These are phyloP conservation scores for Chromis chromis DNA, from an alignment of 2,797 vertebrate genomes.

Conservation along the genomic window DNA sequence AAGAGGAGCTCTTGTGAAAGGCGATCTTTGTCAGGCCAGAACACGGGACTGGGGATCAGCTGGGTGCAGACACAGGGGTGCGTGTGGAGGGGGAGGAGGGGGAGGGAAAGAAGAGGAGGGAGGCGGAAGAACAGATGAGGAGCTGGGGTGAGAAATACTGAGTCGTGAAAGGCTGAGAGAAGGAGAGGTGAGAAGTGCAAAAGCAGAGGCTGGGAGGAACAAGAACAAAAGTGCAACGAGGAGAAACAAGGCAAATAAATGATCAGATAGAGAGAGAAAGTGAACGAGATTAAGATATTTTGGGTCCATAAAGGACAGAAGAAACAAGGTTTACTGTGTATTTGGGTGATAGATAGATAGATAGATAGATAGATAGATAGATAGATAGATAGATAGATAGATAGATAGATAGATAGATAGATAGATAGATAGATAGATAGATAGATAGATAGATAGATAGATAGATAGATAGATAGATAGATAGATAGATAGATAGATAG, in stretches of 20 bases:
- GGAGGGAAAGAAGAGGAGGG: constrained; percentile 13
- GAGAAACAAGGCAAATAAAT: background rate
- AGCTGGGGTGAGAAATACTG: constrained; percentile 50
- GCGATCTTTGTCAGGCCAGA: constrained; percentile 77
- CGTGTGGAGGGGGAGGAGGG: constrained; percentile 14
- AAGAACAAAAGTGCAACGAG: constrained; percentile 1
- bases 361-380: constrained; percentile 11
- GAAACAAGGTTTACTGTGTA: constrained; percentile 17
- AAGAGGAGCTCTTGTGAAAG: constrained; percentile 77
- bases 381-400: background rate
- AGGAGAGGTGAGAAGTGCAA: constrained; percentile 52
- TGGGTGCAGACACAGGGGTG: constrained; percentile 73
- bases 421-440: constrained; percentile 13
- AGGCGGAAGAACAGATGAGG: constrained; percentile 42
- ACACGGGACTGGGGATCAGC: constrained; percentile 70
- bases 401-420: background rate
- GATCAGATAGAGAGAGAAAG: constrained; percentile 1
- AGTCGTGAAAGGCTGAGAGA: constrained; percentile 30
- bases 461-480: constrained; percentile 1
- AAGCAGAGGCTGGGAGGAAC: constrained; percentile 4
- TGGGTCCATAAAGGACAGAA: background rate
- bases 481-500: background rate
- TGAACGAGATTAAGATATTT: background rate
- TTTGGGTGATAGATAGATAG: background rate
- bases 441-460: constrained; percentile 21